A percentile compares a stretch with the other conserved stretches of the same genome.
phyloP scores from a whole-genome alignment of 2,113 vertebrate genomes.

The Emydura subglobosa region DNA sequence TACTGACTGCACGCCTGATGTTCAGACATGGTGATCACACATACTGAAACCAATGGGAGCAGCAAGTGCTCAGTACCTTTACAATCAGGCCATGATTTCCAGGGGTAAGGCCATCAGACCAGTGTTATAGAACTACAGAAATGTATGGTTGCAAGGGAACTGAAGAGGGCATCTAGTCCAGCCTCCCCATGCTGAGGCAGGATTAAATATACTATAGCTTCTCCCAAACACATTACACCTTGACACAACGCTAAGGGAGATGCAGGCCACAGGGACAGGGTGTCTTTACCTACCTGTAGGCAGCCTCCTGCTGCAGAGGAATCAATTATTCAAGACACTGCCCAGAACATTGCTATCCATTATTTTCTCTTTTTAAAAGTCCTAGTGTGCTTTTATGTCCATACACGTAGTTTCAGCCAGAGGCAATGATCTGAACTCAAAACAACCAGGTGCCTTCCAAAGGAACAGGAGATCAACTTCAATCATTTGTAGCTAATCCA shows the following conservation, averaged over 20 bases:
- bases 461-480: constrained; percentile 52
- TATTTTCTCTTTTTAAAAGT: constrained; percentile 53
- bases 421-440: constrained; percentile 3
- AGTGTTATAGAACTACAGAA: neutral
- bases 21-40: neutral
- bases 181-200: neutral
- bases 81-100: neutral
- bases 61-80: neutral
- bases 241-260: neutral
- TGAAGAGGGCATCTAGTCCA: neutral
- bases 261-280: neutral
- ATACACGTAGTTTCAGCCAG: neutral
- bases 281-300: neutral
- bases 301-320: neutral
- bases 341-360: neutral
- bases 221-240: neutral
- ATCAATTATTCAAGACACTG: neutral
- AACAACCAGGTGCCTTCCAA: constrained; percentile 26
- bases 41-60: neutral
- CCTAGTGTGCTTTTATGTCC: neutral
- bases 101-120: neutral
- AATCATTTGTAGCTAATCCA: constrained; percentile 53
- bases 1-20: neutral
- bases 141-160: neutral
- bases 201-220: neutral